Conservation (phyloP, 2,797 vertebrate species). For the Melanotaenia trifasciata region DNA sequence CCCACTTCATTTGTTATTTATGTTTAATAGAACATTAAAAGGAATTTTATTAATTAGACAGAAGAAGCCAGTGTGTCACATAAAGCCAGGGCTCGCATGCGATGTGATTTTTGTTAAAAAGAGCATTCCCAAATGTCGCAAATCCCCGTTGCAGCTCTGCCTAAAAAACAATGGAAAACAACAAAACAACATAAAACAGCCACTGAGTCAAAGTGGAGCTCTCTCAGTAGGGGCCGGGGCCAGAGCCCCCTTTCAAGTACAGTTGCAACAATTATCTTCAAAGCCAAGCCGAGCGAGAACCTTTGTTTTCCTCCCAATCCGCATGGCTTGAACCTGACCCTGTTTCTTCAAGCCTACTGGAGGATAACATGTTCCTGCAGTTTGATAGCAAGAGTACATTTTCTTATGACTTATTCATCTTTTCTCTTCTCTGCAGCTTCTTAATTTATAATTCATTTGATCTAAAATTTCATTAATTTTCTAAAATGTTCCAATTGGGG, state of each 20-base stretch:
- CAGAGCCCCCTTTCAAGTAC: conserved; percentile 78
- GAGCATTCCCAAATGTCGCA: conserved; percentile 71
- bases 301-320: conserved; percentile 83
- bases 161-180: conserved; percentile 54
- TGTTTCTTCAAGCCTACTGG: conserved; percentile 80
- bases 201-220: conserved; percentile 69
- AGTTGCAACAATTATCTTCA: conserved; percentile 83
- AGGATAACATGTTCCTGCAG: conserved; percentile 84
- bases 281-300: conserved; percentile 74
- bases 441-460: conserved; percentile 90
- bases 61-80: conserved; percentile 55
- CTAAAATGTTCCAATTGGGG: conserved; percentile 88
- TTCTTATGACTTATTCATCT: conserved; percentile 87
- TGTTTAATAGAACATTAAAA: conserved; percentile 78
- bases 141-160: conserved; percentile 66
- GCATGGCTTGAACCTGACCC: conserved; percentile 83
- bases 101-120: conserved; percentile 74
- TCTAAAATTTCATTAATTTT: conserved; percentile 91
- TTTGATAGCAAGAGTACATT: conserved; percentile 84
- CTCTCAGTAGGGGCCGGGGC: conserved; percentile 70
- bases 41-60: conserved; percentile 78
- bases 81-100: conserved; percentile 62
- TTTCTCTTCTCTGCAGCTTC: conserved; percentile 66
- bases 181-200: conserved; percentile 72
- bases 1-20: conserved; percentile 56